phyloP scores from a whole-genome alignment of 2,888 invertebrate genomes.

The Apantesis nais region DNA sequence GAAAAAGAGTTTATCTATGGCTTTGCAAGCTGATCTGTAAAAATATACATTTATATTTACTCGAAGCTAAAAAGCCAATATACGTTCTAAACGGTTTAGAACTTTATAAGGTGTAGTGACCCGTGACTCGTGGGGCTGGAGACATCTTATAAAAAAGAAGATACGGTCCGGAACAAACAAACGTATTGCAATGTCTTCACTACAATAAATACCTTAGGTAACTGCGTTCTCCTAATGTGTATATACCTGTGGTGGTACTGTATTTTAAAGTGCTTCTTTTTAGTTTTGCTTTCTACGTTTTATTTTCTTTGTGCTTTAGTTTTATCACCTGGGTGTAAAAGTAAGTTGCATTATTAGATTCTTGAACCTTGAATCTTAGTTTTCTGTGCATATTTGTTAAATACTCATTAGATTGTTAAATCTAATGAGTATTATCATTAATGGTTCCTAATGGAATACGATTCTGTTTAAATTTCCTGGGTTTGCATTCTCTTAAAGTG shows the following conservation, averaged over 20 bases:
- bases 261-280: slow-evolving; percentile 17
- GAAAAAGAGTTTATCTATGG: not conserved
- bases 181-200: slow-evolving; percentile 70
- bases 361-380: not conserved
- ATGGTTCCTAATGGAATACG: no score
- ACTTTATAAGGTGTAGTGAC: slow-evolving; percentile 64
- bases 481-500: no score
- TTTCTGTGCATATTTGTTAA: not conserved
- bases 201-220: slow-evolving; percentile 65
- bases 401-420: no score
- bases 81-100: slow-evolving; percentile 55
- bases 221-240: slow-evolving; percentile 57
- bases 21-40: no score
- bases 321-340: not conserved
- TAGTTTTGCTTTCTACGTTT: slow-evolving; percentile 20
- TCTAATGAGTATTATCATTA: not conserved
- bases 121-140: slow-evolving; percentile 63
- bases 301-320: slow-evolving; percentile 10
- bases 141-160: slow-evolving; percentile 73
- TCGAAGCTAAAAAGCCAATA: slow-evolving; percentile 44
- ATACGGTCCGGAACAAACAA: slow-evolving; percentile 75
- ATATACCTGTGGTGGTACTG: slow-evolving; percentile 43
- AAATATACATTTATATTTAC: slow-evolving; percentile 7
- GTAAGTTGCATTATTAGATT: slow-evolving; percentile 1
- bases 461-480: no score